Percentiles rank a stretch among this genome's conserved stretches.
Evolutionary conservation across 2,113 vertebrate genomes (phyloP).

Genomic region (Phrynocephalus versicolor): DNA sequence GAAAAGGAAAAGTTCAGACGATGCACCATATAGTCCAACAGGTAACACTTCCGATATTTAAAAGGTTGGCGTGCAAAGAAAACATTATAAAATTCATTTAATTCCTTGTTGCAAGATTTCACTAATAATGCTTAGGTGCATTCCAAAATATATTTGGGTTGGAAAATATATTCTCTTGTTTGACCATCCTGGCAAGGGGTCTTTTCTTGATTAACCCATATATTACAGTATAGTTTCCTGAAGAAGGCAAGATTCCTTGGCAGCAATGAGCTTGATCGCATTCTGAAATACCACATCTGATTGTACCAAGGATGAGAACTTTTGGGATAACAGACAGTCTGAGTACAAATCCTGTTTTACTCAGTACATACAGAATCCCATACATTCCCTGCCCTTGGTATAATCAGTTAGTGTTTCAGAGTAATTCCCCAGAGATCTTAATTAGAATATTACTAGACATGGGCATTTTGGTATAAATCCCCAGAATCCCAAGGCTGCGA

Average conservation of each 20-base stretch:
- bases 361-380: no score
- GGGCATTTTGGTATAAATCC: no score
- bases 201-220: not conserved
- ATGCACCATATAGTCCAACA: constrained; percentile 96
- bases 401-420: not conserved
- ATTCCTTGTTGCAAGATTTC: not conserved
- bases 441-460: no score
- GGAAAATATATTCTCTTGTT: not conserved
- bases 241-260: no score
- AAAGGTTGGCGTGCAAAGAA: not conserved
- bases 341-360: no score
- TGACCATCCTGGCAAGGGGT: not conserved
- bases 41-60: constrained; percentile 72
- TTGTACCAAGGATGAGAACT: no score
- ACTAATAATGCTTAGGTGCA: not conserved
- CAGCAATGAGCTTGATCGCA: no score
- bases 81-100: not conserved
- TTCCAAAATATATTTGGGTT: not conserved
- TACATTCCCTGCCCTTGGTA: no score
- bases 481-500: no score
- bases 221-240: not conserved
- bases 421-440: not conserved
- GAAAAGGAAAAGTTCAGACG: constrained; percentile 96
- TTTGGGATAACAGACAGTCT: no score
- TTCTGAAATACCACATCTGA: not conserved